Conservation (phyloP, 2,797 vertebrate species). For the Trachurus trachurus region DNA sequence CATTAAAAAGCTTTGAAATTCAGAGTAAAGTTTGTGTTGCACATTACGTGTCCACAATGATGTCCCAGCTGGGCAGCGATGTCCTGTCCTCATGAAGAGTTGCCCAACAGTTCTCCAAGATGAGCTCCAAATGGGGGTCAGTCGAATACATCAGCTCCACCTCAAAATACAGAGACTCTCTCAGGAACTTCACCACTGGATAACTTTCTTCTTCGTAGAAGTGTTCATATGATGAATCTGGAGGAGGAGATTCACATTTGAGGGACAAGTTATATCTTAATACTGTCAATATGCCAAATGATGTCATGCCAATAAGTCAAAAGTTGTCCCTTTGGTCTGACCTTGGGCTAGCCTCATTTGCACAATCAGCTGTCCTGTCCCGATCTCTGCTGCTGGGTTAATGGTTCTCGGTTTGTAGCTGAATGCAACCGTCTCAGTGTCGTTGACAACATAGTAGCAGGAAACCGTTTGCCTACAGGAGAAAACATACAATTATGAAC, state of each 20-base stretch:
- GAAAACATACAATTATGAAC: not conserved
- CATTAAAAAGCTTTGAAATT: no score
- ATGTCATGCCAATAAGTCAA: not conserved
- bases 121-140: slow-evolving; percentile 79
- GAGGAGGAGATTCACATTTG: not conserved
- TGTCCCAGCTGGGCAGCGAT: slow-evolving; percentile 83
- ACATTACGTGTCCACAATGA: slow-evolving; percentile 81
- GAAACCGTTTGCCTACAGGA: slow-evolving; percentile 74
- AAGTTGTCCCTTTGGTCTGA: slow-evolving; percentile 26
- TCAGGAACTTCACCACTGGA: slow-evolving; percentile 79
- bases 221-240: slow-evolving; percentile 73
- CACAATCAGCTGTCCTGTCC: slow-evolving; percentile 76
- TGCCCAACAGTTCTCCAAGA: slow-evolving; percentile 86
- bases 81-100: slow-evolving; percentile 69
- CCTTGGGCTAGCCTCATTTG: slow-evolving; percentile 80
- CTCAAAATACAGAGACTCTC: slow-evolving; percentile 84
- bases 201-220: slow-evolving; percentile 80
- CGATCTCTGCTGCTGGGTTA: slow-evolving; percentile 70
- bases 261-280: not conserved
- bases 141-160: slow-evolving; percentile 74
- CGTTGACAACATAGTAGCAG: slow-evolving; percentile 81
- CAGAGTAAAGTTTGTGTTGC: not conserved
- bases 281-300: no score
- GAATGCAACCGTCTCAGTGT: slow-evolving; percentile 66
- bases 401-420: slow-evolving; percentile 38